These are phyloP conservation scores for Magallana angulata DNA, from an alignment of 1,140 invertebrate genomes.

Conservation along the genomic window DNA sequence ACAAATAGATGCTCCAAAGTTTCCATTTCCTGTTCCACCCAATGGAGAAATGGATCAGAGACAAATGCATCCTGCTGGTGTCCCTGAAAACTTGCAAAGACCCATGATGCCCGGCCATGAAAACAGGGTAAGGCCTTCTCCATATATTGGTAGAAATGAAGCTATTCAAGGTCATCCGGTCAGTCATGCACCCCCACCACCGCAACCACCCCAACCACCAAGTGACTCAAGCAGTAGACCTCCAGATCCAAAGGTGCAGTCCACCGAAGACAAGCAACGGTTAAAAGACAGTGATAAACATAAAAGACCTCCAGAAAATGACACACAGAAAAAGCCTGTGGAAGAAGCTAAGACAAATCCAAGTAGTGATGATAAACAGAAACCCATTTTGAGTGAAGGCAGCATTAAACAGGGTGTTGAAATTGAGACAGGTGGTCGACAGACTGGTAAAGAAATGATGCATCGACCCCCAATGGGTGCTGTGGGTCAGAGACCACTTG, in stretches of 20 bases:
- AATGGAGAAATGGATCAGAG: constrained; percentile 7
- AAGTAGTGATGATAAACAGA: background rate
- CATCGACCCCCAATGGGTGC: background rate
- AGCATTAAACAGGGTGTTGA: background rate
- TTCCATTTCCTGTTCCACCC: background rate
- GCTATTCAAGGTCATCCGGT: background rate
- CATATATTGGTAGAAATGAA: constrained; percentile 7
- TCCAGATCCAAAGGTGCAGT: background rate
- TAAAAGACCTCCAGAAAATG: background rate
- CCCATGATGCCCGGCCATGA: constrained; percentile 13
- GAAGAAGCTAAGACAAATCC: background rate
- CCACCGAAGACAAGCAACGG: background rate
- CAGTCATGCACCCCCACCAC: background rate
- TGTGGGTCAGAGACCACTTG: background rate
- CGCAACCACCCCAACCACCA: background rate
- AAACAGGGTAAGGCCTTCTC: background rate
- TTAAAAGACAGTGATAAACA: background rate
- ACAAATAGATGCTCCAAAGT: background rate
- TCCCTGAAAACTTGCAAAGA: constrained; percentile 36
- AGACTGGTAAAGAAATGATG: background rate
- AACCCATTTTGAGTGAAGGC: background rate
- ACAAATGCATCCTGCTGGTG: constrained; percentile 18
- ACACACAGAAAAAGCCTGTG: background rate
- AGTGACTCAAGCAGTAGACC: background rate
- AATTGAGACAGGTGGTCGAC: background rate